Conservation (phyloP, 2,888 invertebrate species). For the Drosophila hamatofila region DNA sequence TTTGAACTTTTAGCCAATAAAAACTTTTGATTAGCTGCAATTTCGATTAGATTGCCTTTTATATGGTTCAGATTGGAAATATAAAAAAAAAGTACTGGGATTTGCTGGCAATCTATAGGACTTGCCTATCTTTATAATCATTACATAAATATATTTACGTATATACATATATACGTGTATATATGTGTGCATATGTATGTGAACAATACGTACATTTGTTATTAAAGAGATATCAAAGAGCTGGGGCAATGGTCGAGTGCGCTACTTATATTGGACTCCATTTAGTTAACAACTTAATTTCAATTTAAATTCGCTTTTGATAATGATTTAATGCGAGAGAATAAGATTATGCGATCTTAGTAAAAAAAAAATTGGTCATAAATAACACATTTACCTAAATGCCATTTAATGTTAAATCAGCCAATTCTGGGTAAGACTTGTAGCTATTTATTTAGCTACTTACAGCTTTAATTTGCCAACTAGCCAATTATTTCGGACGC, state of each 20-base stretch:
- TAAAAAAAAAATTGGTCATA: not conserved
- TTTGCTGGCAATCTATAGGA: constrained; percentile 26
- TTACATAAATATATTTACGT: constrained; percentile 40
- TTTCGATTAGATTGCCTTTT: constrained; percentile 48
- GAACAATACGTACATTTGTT: not conserved
- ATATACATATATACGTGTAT: not conserved
- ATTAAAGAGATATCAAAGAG: constrained; percentile 30
- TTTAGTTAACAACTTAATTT: constrained; percentile 20
- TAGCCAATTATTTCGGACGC: constrained; percentile 2
- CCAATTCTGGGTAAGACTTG: not conserved
- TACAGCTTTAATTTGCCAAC: not conserved
- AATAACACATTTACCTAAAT: not conserved
- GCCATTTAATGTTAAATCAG: not conserved
- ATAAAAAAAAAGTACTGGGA: constrained; percentile 11
- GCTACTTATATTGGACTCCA: constrained; percentile 14
- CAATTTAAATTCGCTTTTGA: constrained; percentile 21
- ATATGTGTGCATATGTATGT: not conserved
- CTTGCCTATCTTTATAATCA: constrained; percentile 42
- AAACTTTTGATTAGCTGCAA: constrained; percentile 25
- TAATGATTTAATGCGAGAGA: not conserved
- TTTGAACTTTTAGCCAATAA: not conserved
- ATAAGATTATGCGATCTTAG: not conserved
- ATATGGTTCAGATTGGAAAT: constrained; percentile 38
- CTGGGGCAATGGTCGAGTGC: constrained; percentile 57
- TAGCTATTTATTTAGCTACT: not conserved